Percentiles rank a stretch among this genome's conserved stretches.
Evolutionary conservation across 2,888 invertebrate genomes (phyloP).

Genomic region (Oxyteleia sp.): DNA sequence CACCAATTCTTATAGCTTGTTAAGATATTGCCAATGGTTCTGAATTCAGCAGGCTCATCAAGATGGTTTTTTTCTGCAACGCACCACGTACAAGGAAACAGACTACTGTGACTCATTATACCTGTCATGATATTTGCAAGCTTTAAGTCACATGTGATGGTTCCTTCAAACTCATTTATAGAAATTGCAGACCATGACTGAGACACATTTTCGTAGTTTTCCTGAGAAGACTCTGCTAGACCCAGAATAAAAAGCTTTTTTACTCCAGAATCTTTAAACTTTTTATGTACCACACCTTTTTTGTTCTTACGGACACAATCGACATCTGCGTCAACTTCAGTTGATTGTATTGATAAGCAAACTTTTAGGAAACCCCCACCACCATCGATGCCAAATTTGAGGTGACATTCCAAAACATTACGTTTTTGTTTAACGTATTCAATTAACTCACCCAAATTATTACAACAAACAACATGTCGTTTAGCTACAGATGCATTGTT

Average conservation of each 20-base stretch:
- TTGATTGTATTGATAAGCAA: conserved; percentile 36
- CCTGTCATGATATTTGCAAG: conserved; percentile 48
- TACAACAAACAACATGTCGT: too few relatives aligned
- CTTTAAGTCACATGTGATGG: conserved; percentile 44
- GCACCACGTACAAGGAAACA: conserved; percentile 40
- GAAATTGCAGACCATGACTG: conserved; percentile 33
- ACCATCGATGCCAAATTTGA: conserved; percentile 29
- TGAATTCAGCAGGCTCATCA: conserved; percentile 1
- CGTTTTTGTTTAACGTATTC: conserved; percentile 38
- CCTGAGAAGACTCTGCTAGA: too few relatives aligned
- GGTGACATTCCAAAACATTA: not conserved
- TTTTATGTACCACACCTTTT: conserved; percentile 9
- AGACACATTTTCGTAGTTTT: conserved; percentile 44
- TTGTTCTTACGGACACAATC: conserved; percentile 5
- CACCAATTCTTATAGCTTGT: conserved; percentile 17
- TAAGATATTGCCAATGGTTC: conserved; percentile 15
- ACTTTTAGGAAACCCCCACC: conserved; percentile 34
- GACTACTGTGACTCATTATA: conserved; percentile 45
- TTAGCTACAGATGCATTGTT: too few relatives aligned
- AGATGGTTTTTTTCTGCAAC: conserved; percentile 29
- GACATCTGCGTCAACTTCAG: not conserved
- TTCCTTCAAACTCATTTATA: conserved; percentile 31
- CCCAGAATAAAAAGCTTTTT: conserved; percentile 27
- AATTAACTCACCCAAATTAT: too few relatives aligned
- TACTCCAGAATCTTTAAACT: conserved; percentile 34